A percentile compares a stretch with the other conserved stretches of the same genome.
These are phyloP conservation scores for Drosophila glabriapex DNA, from an alignment of 2,888 invertebrate genomes.

Conservation along the genomic window DNA sequence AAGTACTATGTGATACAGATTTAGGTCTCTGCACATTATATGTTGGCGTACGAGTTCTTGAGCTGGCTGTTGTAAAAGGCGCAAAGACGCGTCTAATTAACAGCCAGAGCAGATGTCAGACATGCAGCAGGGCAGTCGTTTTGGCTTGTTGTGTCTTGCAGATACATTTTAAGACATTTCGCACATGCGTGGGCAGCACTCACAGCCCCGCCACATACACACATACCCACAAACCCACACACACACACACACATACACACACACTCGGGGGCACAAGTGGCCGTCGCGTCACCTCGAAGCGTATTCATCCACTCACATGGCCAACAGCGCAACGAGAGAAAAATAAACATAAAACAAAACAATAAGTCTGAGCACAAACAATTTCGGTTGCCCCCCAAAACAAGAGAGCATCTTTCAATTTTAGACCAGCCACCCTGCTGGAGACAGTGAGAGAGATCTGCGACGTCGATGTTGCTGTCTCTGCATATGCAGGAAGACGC, in stretches of 20 bases:
- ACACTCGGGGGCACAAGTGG: conserved; percentile 35
- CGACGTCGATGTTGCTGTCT: not conserved
- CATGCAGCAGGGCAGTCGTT: conserved; percentile 39
- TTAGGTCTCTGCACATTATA: conserved; percentile 26
- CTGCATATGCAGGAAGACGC: conserved; percentile 31
- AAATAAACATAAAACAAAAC: conserved; percentile 33
- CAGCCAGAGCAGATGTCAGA: conserved; percentile 59
- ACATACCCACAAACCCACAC: conserved; percentile 2
- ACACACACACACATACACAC: conserved; percentile 1
- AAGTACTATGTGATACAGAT: conserved; percentile 44
- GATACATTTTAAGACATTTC: conserved; percentile 62
- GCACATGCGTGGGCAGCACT: conserved; percentile 57
- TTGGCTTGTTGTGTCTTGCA: conserved; percentile 54
- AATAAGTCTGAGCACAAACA: conserved; percentile 49
- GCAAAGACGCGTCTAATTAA: conserved; percentile 67
- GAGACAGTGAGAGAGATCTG: conserved; percentile 12
- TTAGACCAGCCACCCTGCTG: conserved; percentile 18
- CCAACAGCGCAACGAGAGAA: conserved; percentile 16
- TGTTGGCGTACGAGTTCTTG: conserved; percentile 4
- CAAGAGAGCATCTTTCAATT: conserved; percentile 49
- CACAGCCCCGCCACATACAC: conserved; percentile 6
- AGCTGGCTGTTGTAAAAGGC: conserved; percentile 22
- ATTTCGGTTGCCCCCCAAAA: conserved; percentile 29
- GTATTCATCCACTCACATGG: conserved; percentile 24
- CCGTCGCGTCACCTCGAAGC: conserved; percentile 9